A percentile compares a stretch with the other conserved stretches of the same genome.
Evolutionary conservation across 2,113 vertebrate species (phyloP).

Genomic region (Collichthys lucidus): DNA sequence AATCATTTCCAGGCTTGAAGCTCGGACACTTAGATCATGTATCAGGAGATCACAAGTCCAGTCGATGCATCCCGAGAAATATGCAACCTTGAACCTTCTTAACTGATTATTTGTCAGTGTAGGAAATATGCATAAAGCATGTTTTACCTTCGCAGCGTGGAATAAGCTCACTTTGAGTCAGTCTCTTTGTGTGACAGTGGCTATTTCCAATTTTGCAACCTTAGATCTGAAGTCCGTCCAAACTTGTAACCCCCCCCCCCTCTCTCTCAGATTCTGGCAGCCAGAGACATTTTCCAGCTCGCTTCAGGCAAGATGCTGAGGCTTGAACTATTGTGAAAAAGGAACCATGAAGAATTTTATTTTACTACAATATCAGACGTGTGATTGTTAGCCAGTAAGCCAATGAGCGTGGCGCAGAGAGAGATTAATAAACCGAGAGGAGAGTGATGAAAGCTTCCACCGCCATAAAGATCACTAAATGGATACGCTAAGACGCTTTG

Average conservation of each 20-base stretch:
- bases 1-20: background rate
- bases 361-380: conserved; percentile 52
- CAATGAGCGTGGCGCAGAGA: conserved; percentile 36
- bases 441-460: conserved; percentile 55
- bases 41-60: background rate
- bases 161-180: background rate
- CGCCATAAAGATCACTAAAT: conserved; percentile 50
- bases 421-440: conserved; percentile 41
- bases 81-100: too few species aligned
- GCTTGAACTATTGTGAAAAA: conserved; percentile 40
- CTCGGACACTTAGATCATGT: background rate
- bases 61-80: background rate
- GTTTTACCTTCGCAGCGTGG: background rate
- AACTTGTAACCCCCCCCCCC: conserved; percentile 10
- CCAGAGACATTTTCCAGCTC: conserved; percentile 61
- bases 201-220: conserved; percentile 25
- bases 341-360: conserved; percentile 20
- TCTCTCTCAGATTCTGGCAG: conserved; percentile 44
- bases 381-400: conserved; percentile 57
- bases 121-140: background rate
- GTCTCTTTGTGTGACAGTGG: conserved; percentile 5
- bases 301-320: conserved; percentile 43
- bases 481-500: conserved; percentile 17
- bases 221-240: conserved; percentile 29
- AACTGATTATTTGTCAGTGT: background rate